Evolutionary conservation across 2,888 invertebrate genomes (phyloP).

Genomic region (Steinernema scapterisci): DNA sequence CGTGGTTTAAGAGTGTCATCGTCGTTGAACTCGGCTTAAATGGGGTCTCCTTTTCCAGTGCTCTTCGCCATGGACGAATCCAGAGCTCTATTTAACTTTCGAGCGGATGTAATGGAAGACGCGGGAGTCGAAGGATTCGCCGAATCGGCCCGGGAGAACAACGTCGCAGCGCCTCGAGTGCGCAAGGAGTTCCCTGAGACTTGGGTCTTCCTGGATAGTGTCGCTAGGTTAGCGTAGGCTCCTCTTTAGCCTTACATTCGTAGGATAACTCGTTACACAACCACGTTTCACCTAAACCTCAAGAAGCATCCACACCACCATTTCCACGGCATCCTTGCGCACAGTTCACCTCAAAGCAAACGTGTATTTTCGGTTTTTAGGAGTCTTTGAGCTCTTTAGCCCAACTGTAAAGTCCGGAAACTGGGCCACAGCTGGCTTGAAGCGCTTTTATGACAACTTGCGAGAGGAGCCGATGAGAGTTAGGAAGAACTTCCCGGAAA

Average conservation of each 20-base stretch:
- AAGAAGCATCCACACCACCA: too few relatives aligned
- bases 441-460: background rate
- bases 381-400: background rate
- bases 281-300: background rate
- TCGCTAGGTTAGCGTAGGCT: conserved; percentile 8
- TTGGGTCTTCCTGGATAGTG: conserved; percentile 26
- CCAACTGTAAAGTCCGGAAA: background rate
- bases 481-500: conserved; percentile 60
- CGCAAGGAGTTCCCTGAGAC: conserved; percentile 33
- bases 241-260: background rate
- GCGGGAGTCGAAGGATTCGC: too few relatives aligned
- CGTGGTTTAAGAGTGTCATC: too few relatives aligned
- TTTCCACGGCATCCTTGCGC: background rate
- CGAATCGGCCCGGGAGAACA: background rate
- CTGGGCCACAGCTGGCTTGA: background rate
- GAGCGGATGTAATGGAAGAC: too few relatives aligned
- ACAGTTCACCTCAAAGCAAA: background rate
- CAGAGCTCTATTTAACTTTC: background rate
- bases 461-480: conserved; percentile 32
- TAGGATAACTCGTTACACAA: background rate
- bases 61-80: background rate
- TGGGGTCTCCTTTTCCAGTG: background rate
- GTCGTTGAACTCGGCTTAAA: too few relatives aligned
- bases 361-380: background rate
- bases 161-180: background rate